Percentiles rank a stretch among this genome's conserved stretches.
Evolutionary conservation across 2,797 vertebrate species (phyloP).

Genomic region (Esox lucius): DNA sequence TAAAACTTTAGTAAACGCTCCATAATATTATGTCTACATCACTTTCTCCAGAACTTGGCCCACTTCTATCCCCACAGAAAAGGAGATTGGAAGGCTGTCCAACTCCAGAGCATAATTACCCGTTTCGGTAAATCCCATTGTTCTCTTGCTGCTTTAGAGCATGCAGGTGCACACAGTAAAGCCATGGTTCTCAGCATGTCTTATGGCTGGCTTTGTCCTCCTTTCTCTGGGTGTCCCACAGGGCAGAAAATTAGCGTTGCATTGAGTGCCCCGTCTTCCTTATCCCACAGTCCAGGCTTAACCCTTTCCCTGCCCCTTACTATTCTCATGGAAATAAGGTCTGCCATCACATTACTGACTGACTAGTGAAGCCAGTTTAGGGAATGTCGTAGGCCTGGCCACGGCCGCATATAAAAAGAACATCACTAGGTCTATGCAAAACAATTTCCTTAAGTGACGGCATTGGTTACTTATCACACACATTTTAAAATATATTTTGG

Average conservation of each 20-base stretch:
- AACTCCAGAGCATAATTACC: slow-evolving; percentile 47
- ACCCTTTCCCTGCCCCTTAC: slow-evolving; percentile 46
- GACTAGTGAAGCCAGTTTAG: slow-evolving; percentile 45
- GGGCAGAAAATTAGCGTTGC: slow-evolving; percentile 59
- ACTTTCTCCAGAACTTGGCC: slow-evolving; percentile 20
- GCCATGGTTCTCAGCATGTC: slow-evolving; percentile 48
- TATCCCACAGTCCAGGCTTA: slow-evolving; percentile 48
- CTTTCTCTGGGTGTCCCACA: slow-evolving; percentile 49
- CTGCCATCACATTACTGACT: slow-evolving; percentile 21
- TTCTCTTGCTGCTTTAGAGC: slow-evolving; percentile 45
- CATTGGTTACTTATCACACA: not conserved
- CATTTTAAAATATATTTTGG: not conserved
- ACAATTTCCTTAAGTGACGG: not conserved
- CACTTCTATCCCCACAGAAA: slow-evolving; percentile 26
- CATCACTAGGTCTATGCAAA: not conserved
- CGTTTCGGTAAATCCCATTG: slow-evolving; percentile 47
- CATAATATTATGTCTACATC: not conserved
- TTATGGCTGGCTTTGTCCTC: slow-evolving; percentile 52
- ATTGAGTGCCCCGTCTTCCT: slow-evolving; percentile 50
- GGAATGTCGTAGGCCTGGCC: slow-evolving; percentile 11
- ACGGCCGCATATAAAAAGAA: not conserved
- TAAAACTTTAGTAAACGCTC: no score
- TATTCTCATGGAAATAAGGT: slow-evolving; percentile 59
- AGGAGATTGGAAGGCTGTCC: slow-evolving; percentile 40
- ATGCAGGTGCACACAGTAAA: slow-evolving; percentile 56